A percentile compares a stretch with the other conserved stretches of the same genome.
Evolutionary conservation across 64 coral and sea anemone species (phyloP).

Genomic region (Montipora efflorescens): DNA sequence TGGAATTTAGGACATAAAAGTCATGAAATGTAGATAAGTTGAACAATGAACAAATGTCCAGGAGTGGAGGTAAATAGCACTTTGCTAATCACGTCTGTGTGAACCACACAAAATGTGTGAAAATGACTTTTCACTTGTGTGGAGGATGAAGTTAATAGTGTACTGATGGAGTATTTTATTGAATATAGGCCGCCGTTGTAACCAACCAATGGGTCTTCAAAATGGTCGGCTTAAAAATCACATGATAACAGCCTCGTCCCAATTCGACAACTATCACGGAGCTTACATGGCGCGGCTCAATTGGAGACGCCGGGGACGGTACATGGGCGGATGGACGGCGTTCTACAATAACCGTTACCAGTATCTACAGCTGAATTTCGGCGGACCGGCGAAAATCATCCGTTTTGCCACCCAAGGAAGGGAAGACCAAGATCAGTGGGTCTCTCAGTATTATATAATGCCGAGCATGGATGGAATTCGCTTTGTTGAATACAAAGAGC

Average conservation of each 20-base stretch:
- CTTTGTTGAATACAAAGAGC: slow-evolving; percentile 35
- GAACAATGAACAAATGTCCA: too few species aligned
- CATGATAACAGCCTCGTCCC: slow-evolving; percentile 58
- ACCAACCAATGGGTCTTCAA: slow-evolving; percentile 75
- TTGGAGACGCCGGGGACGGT: slow-evolving; percentile 47
- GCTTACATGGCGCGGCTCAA: slow-evolving; percentile 52
- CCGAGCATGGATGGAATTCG: slow-evolving; percentile 17
- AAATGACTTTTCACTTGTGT: too few species aligned
- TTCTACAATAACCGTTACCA: slow-evolving; percentile 67
- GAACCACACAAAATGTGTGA: too few species aligned
- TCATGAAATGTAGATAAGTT: too few species aligned
- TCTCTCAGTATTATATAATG: slow-evolving; percentile 14
- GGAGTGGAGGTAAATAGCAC: too few species aligned
- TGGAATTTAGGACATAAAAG: too few species aligned
- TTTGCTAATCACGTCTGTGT: too few species aligned
- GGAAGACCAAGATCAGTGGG: slow-evolving; percentile 21
- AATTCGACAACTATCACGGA: slow-evolving; percentile 47
- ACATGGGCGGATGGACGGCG: slow-evolving; percentile 72
- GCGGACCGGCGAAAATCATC: slow-evolving; percentile 19
- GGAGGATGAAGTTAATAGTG: too few species aligned
- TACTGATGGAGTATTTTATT: neutral
- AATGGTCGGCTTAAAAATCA: slow-evolving; percentile 55
- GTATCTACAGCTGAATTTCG: slow-evolving; percentile 21
- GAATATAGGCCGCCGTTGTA: slow-evolving; percentile 38
- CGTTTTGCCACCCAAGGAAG: slow-evolving; percentile 38